Conservation (phyloP, 2,888 invertebrate species). For the Polyommatus iphigenia region DNA sequence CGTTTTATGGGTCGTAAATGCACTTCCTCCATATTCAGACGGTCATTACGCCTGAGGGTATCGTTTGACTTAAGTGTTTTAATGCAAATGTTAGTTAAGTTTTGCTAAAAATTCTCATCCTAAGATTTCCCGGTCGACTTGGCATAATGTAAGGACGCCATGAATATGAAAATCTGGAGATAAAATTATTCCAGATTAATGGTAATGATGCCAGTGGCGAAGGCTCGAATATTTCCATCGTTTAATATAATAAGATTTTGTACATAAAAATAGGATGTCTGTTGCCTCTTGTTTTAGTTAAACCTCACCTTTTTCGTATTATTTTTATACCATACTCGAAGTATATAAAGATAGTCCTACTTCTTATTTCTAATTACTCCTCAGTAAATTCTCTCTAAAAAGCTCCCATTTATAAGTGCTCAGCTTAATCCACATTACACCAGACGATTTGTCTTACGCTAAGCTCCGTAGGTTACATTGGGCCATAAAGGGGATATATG, state of each 20-base stretch:
- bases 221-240: not conserved
- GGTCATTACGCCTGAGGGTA: conserved; percentile 39
- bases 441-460: conserved; percentile 33
- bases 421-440: conserved; percentile 24
- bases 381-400: not conserved
- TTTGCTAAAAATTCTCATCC: conserved; percentile 17
- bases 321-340: not conserved
- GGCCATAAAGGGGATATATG: conserved; percentile 37
- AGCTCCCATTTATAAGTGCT: conserved; percentile 17
- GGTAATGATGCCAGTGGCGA: not conserved
- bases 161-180: conserved; percentile 17
- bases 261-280: not conserved
- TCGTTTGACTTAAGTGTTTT: conserved; percentile 30
- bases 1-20: conserved; percentile 40
- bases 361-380: not conserved
- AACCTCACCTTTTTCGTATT: not conserved
- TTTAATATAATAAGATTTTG: not conserved
- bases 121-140: conserved; percentile 18
- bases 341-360: not conserved
- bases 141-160: conserved; percentile 22
- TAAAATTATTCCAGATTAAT: conserved; percentile 17
- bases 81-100: conserved; percentile 26
- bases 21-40: conserved; percentile 39
- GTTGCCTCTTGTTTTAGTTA: not conserved
- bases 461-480: conserved; percentile 37